Base-by-base conservation (phyloP, 2,113 vertebrate genomes). In the Eubucco bourcierii region DNA sequence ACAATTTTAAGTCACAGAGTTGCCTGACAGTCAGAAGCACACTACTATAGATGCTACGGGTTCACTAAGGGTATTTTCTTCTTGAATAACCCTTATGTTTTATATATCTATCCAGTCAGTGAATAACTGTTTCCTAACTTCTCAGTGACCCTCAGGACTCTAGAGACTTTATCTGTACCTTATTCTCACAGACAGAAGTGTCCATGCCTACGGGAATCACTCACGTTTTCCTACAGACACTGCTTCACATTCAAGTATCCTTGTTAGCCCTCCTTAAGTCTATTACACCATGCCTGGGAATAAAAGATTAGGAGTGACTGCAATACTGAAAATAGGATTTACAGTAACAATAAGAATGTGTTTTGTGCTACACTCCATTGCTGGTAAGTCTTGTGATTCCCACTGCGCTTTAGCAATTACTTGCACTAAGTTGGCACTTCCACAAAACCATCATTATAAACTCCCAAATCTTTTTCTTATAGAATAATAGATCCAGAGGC, bases 121-220 rank as follows among this genome's bases (percentile, higher is more conserved):
- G 13, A 73, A 73, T 15, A 76, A 80, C 9, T 34, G 27, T 37
- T 55, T 53, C 34, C 61, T 44, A 12, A 13, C 44, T 80, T 76
- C 55, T 44, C 2, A 0, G 29, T 4, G 17, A 63, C 64, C 77
- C 20, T 44, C 14, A 6, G 24, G n/a, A 66, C 66, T 83, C 82
- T 6, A 76, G 39, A 90, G 20, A 46, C 9, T 59, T 23, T 28
- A 55, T 33, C 39, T 23, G 12, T 44, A 34, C 55, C 64, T 46
- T 12, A 1, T 25, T 46, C 37, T 53, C 52, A 31, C 8, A 70
- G 16, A 64, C 29, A 76, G 23, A 39, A 27, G 27, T 75, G 14
- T 59, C 55, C 60, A 47, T 17, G 2, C 29, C 50, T 52, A 34
- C 1, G 3, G 12, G 8, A 85, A 73, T 0, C 0, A 58, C 9